Conservation (phyloP, 2,797 vertebrate genomes). For the Ceryle rudis region DNA sequence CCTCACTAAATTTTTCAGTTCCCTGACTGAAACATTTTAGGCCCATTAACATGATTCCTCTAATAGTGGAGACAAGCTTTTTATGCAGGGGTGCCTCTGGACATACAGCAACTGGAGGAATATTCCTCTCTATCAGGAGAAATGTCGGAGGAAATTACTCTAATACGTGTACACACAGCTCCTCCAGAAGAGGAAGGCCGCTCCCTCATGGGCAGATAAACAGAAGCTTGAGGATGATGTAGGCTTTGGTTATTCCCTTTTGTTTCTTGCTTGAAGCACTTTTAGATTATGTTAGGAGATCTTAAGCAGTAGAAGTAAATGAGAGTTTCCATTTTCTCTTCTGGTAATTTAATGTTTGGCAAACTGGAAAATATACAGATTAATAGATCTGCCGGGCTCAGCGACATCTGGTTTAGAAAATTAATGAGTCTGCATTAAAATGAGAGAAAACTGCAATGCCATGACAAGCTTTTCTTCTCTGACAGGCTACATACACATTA, state of each 20-base stretch:
- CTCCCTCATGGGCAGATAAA: conserved; percentile 29
- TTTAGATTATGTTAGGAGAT: conserved; percentile 39
- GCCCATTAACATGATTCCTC: conserved; percentile 44
- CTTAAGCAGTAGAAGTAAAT: conserved; percentile 54
- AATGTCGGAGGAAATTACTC: conserved; percentile 54
- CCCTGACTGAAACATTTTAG: conserved; percentile 33
- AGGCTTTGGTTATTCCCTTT: conserved; percentile 45
- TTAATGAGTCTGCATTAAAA: conserved; percentile 9
- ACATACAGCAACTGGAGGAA: neutral
- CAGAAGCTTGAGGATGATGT: conserved; percentile 24
- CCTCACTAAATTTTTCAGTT: conserved; percentile 24
- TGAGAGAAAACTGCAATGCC: neutral
- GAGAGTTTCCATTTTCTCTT: conserved; percentile 65
- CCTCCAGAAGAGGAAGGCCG: conserved; percentile 14
- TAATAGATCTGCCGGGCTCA: conserved; percentile 52
- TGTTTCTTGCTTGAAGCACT: conserved; percentile 56
- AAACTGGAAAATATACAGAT: conserved; percentile 71
- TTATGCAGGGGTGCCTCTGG: conserved; percentile 39
- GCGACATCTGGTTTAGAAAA: conserved; percentile 48
- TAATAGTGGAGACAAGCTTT: conserved; percentile 41
- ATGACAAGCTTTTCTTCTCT: neutral
- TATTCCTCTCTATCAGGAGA: conserved; percentile 33
- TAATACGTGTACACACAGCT: neutral
- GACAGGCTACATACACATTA: neutral
- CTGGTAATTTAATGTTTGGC: conserved; percentile 64